phyloP scores from a whole-genome alignment of 2,113 vertebrate species.

The Elephantulus edwardii region DNA sequence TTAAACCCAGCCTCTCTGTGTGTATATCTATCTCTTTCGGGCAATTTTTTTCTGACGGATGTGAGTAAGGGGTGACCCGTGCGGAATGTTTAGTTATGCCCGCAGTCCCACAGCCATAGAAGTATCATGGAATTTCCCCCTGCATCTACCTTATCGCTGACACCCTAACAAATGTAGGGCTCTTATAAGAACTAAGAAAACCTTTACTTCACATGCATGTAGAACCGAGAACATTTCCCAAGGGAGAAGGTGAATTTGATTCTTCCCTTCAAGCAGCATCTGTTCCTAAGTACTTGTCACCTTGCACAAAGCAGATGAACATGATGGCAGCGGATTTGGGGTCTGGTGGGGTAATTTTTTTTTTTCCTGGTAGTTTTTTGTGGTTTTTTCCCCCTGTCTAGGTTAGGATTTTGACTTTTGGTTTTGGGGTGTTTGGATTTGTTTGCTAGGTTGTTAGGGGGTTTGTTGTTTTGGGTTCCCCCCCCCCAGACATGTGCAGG shows the following conservation, averaged over 20 bases:
- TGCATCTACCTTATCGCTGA: neutral
- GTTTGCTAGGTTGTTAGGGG: too few relatives aligned
- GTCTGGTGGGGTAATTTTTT: too few relatives aligned
- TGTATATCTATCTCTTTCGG: neutral
- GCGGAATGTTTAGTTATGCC: neutral
- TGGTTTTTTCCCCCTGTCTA: too few relatives aligned
- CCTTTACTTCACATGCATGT: neutral
- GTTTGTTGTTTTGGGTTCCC: conserved; percentile 5
- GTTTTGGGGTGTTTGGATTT: too few relatives aligned
- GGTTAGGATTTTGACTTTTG: too few relatives aligned
- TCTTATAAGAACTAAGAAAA: conserved; percentile 13
- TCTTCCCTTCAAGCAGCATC: neutral
- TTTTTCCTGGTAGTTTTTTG: too few relatives aligned
- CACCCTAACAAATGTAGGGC: neutral
- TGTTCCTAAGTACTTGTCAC: conserved; percentile 18
- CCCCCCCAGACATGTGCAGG: neutral
- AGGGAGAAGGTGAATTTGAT: neutral
- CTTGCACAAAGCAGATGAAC: neutral
- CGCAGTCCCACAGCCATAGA: neutral
- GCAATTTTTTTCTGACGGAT: too few relatives aligned
- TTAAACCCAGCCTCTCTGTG: neutral
- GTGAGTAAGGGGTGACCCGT: too few relatives aligned
- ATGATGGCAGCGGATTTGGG: too few relatives aligned
- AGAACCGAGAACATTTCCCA: conserved; percentile 6
- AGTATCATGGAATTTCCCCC: neutral